Evolutionary conservation across 2,888 invertebrate species (phyloP), one percentile per base, ranked within the genome.

Genomic region (Erynnis tages): DNA sequence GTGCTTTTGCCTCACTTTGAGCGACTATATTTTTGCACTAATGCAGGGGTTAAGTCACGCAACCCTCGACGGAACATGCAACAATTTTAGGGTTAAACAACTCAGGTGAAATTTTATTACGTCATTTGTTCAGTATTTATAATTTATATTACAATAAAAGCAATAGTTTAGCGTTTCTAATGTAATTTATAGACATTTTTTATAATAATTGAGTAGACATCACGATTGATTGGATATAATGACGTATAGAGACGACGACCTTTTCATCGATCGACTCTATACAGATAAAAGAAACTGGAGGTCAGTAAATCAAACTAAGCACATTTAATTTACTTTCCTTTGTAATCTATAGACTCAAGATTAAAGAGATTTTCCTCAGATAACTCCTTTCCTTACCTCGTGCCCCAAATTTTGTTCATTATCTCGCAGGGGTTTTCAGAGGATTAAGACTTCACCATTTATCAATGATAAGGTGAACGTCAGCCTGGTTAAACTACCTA

Each of bases 1-100:
- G 68, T 66, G 66, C 74, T 69, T 63, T 56, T 38, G 43, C 55
- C 50, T 54, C 63, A 65, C 66, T 63, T 60, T 65, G 54, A 62
- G 63, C 61, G 66, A 58, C 59, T 54, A 58, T 60, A 61, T 66
- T 62, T 67, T 63, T 65, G 62, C 59, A 57, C 56, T 61, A 65
- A 67, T 62, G 63, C 62, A 58, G 61, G 60, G 56, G 58, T 62
- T 60, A 59, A 54, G 49, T 61, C 54, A 54, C 56, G 50, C 38
- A 46, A 50, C 52, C 17, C 21, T 16, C 23, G 14, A 21, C 21
- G 10, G 29, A 14, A 40, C 6, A 25, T 27, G 29, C 19, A 21
- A 30, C 16, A 47, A 38, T 38, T 14, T 6, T 10, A 17, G 17
- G n/a, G n/a, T n/a, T n/a, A n/a, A n/a, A n/a, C n/a, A n/a, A n/a